Percentiles rank a stretch among this genome's conserved stretches.
Conservation (phyloP, 2,113 vertebrate species). For the Anser cygnoides region DNA sequence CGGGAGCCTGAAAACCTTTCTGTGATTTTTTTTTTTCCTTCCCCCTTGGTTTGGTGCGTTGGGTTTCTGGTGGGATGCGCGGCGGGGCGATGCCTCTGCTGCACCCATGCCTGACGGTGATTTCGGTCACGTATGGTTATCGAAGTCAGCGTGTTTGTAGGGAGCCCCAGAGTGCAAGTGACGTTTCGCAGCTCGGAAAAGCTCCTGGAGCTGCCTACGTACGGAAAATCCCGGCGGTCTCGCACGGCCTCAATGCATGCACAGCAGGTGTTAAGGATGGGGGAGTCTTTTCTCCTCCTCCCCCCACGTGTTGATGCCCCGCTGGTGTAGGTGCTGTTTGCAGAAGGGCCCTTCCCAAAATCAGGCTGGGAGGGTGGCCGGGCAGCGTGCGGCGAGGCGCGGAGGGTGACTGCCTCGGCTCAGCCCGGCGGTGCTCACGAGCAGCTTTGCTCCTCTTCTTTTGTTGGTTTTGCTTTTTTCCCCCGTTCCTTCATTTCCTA, state of each 20-base stretch:
- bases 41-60: too few relatives aligned
- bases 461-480: not conserved
- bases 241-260: not conserved
- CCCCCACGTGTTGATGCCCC: not conserved
- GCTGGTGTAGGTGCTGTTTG: not conserved
- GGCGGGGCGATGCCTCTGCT: not conserved
- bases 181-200: conserved; percentile 28
- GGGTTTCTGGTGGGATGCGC: not conserved
- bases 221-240: conserved; percentile 6
- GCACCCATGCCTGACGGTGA: not conserved
- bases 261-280: conserved; percentile 16
- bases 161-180: conserved; percentile 24
- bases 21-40: not conserved
- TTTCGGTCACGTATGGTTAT: not conserved
- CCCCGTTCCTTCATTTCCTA: not conserved
- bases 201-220: not conserved
- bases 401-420: not conserved
- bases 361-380: too few relatives aligned
- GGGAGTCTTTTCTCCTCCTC: not conserved
- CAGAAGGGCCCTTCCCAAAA: not conserved
- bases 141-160: not conserved
- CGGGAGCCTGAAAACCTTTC: not conserved
- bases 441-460: not conserved
- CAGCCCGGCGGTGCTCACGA: not conserved
- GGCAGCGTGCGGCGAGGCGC: too few relatives aligned